These are phyloP conservation scores for Pagetopsis macropterus DNA, from an alignment of 2,797 vertebrate genomes.

Conservation along the genomic window DNA sequence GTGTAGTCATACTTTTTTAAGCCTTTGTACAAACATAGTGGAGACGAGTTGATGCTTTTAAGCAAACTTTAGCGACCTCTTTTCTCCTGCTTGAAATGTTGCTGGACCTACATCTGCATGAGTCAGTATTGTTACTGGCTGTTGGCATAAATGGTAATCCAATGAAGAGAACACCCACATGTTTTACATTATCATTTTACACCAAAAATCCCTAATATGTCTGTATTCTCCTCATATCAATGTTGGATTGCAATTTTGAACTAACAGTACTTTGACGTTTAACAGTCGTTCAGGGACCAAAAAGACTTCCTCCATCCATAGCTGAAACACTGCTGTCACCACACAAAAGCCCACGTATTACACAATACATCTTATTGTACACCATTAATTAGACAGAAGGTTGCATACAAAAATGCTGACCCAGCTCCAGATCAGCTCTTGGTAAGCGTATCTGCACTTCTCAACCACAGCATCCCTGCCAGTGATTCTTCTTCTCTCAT, in stretches of 20 bases:
- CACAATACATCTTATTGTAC: not conserved
- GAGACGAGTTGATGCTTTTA: conserved; percentile 7
- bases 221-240: too few relatives aligned
- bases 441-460: not conserved
- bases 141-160: not conserved
- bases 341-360: not conserved
- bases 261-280: too few relatives aligned
- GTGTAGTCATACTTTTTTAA: conserved; percentile 23
- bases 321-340: conserved; percentile 3
- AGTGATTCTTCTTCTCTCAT: not conserved
- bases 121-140: not conserved
- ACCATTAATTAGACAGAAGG: conserved; percentile 3
- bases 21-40: conserved; percentile 21
- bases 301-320: not conserved
- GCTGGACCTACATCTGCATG: not conserved
- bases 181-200: not conserved
- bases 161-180: not conserved
- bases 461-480: too few relatives aligned
- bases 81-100: not conserved
- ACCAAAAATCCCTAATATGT: too few relatives aligned
- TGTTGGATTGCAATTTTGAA: too few relatives aligned
- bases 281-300: not conserved
- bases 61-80: conserved; percentile 1
- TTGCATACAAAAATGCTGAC: conserved; percentile 1
- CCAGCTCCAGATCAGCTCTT: not conserved